Base-by-base conservation (phyloP, 2,888 invertebrate genomes). In the Drosophila borborema region DNA sequence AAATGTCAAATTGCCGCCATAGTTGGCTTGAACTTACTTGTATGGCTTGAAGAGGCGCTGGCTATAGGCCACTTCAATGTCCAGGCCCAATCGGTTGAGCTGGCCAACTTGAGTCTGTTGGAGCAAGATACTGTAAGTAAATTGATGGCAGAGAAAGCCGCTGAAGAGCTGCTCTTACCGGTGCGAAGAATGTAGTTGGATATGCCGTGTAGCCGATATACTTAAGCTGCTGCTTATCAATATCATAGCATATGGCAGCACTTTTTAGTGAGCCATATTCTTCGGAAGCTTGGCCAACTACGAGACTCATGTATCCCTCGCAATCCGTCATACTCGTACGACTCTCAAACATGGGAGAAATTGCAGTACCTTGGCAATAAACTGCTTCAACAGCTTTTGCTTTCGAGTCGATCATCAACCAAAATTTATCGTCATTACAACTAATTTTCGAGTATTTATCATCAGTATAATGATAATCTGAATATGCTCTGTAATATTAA, bases 401-500 rank as follows among this genome's bases (percentile, higher is more conserved):
- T 2, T 3, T 1, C 3, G n/a, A n/a, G 3, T n/a, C 1, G n/a
- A 3, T 0, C 3, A 9, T 0, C 9, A n/a, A n/a, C n/a, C 3
- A 0, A 41, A 41, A 41, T n/a, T 3, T 8, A 9, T n/a, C 3
- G 3, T n/a, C 0, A 8, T 9, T 9, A 41, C 41, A 41, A 3
- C 9, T n/a, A 8, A n/a, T n/a, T n/a, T 2, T 41, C n/a, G 2
- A 9, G n/a, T 3, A 9, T 6, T 41, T 41, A n/a, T n/a, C 9
- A 3, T 41, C n/a, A 41, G 4, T 14, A 14, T 7, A 7, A 3
- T 9, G 2, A 8, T 5, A n/a, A 8, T 7, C 0, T 7, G 3
- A 3, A 7, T n/a, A 2, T 9, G 41, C 1, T 3, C 41, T 41
- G 8, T 41, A n/a, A n/a, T n/a, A n/a, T 41, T 3, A n/a, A 41